These are phyloP conservation scores for Drusus annulatus DNA, from an alignment of 1,140 invertebrate species.

Conservation along the genomic window DNA sequence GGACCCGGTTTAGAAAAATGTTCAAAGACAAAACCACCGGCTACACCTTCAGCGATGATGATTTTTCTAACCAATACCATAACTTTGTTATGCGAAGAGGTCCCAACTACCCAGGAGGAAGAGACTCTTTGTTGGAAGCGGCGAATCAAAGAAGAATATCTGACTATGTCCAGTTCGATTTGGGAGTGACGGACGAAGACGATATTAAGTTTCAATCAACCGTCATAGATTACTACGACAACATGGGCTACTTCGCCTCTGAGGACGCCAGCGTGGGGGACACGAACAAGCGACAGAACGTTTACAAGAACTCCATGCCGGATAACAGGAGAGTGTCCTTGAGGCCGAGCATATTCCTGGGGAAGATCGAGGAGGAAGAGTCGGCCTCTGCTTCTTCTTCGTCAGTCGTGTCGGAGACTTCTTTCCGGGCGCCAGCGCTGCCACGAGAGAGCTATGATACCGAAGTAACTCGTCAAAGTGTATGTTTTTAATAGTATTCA, in stretches of 20 bases:
- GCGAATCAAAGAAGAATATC: constrained; percentile 38
- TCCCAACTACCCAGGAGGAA: background rate
- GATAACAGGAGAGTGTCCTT: constrained; percentile 53
- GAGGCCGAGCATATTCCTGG: constrained; percentile 48
- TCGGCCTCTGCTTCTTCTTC: background rate
- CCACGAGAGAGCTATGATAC: background rate
- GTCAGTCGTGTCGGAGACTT: background rate
- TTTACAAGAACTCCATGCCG: constrained; percentile 51
- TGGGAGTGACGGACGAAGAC: constrained; percentile 4
- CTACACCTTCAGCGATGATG: constrained; percentile 24
- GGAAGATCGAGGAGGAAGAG: constrained; percentile 53
- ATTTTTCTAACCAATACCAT: background rate
- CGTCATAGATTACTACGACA: constrained; percentile 45
- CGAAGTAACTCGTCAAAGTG: background rate
- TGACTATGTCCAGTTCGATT: constrained; percentile 5
- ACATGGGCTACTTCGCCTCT: constrained; percentile 50
- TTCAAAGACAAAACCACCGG: constrained; percentile 48
- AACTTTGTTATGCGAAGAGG: background rate
- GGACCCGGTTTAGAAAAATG: constrained; percentile 43
- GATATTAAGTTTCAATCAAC: constrained; percentile 20
- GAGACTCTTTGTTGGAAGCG: constrained; percentile 23
- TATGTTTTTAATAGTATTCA: too few species aligned
- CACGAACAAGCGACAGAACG: constrained; percentile 25
- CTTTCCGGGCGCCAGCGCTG: background rate
- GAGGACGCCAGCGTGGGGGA: constrained; percentile 22